phyloP scores from a whole-genome alignment of 2,113 vertebrate species.

The Ochotona curzoniae region DNA sequence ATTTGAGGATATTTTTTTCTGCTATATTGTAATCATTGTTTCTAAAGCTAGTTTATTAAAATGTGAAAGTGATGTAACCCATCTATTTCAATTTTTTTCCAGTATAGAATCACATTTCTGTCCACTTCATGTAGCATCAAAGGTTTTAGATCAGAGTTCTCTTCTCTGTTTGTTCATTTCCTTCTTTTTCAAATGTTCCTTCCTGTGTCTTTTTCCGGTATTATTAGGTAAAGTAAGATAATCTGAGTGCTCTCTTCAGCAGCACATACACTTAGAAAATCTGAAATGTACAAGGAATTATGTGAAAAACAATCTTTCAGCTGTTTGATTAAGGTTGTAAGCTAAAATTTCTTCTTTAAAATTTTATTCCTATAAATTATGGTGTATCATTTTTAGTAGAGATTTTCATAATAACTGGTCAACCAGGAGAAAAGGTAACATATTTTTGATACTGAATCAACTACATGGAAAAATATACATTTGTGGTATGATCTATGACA shows the following conservation, averaged over 20 bases:
- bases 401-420: neutral
- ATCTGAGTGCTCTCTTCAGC: too few species aligned
- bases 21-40: neutral
- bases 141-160: neutral
- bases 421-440: neutral
- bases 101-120: neutral
- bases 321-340: neutral
- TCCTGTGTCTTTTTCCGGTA: neutral
- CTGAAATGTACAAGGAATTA: neutral
- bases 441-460: neutral
- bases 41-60: neutral
- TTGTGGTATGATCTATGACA: neutral
- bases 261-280: neutral
- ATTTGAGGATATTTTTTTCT: neutral
- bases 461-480: neutral
- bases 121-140: neutral
- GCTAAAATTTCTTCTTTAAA: neutral
- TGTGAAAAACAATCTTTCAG: neutral
- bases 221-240: neutral
- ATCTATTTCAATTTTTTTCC: too few species aligned
- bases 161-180: neutral
- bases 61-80: neutral
- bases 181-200: neutral
- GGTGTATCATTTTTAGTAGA: conserved; percentile 34
- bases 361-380: neutral